Percentiles rank a stretch among this genome's conserved stretches.
Conservation (phyloP, 2,113 vertebrate species). For the Pipa parva region DNA sequence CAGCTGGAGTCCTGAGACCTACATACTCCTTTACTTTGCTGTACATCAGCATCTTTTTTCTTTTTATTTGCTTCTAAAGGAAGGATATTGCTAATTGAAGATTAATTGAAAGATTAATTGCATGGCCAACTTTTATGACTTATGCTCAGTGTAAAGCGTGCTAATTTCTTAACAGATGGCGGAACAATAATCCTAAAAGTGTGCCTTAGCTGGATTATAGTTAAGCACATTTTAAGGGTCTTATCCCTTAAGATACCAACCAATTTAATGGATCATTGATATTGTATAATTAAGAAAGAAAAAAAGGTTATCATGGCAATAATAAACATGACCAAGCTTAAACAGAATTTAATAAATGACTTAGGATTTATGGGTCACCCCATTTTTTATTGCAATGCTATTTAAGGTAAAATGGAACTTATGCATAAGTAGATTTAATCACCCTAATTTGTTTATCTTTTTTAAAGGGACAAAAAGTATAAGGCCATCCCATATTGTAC, state of each 20-base stretch:
- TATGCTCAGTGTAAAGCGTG: constrained; percentile 23
- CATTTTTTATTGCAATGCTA: no score
- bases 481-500: no score
- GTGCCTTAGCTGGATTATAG: constrained; percentile 11
- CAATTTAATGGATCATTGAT: neutral
- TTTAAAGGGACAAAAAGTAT: no score
- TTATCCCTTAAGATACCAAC: constrained; percentile 13
- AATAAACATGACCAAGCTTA: neutral
- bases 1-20: constrained; percentile 58
- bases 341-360: neutral
- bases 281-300: neutral
- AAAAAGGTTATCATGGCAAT: neutral
- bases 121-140: constrained; percentile 45
- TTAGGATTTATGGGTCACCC: no score
- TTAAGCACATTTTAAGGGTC: constrained; percentile 9
- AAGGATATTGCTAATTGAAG: constrained; percentile 68
- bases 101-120: constrained; percentile 67
- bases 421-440: no score
- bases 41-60: constrained; percentile 63
- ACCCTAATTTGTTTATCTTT: no score
- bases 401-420: no score
- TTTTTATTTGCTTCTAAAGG: constrained; percentile 56
- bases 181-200: constrained; percentile 6
- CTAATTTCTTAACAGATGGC: constrained; percentile 22
- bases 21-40: constrained; percentile 55